phyloP scores from a whole-genome alignment of 2,113 vertebrate genomes.

The Dasyurus viverrinus region DNA sequence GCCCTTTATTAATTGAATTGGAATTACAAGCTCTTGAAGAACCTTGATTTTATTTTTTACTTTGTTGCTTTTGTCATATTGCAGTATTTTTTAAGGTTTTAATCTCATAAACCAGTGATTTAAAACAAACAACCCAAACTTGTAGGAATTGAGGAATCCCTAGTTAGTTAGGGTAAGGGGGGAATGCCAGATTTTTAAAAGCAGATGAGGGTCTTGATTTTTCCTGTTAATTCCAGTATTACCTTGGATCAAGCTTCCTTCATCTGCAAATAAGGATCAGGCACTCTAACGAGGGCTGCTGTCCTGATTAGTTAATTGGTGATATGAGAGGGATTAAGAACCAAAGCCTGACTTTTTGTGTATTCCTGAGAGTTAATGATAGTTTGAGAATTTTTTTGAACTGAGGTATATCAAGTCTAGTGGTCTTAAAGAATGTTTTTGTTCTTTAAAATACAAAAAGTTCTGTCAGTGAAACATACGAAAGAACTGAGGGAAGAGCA shows the following conservation, averaged over 20 bases:
- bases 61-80: not conserved
- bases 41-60: not conserved
- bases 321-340: conserved; percentile 55
- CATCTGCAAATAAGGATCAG: conserved; percentile 50
- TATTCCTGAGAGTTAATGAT: not conserved
- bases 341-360: conserved; percentile 5
- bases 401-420: not conserved
- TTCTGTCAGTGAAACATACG: not conserved
- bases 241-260: conserved; percentile 57
- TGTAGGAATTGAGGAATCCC: not conserved
- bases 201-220: conserved; percentile 10
- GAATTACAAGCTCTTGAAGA: not conserved
- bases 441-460: not conserved
- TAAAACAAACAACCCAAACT: not conserved
- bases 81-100: not conserved
- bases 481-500: not conserved
- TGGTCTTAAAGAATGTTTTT: not conserved
- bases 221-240: conserved; percentile 33
- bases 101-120: not conserved
- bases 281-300: conserved; percentile 49
- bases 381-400: not conserved
- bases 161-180: not conserved
- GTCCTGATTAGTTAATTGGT: conserved; percentile 66
- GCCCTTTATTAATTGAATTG: not conserved
- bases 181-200: not conserved